These are phyloP conservation scores for Erebia ligea DNA, from an alignment of 2,888 invertebrate genomes.

Conservation along the genomic window DNA sequence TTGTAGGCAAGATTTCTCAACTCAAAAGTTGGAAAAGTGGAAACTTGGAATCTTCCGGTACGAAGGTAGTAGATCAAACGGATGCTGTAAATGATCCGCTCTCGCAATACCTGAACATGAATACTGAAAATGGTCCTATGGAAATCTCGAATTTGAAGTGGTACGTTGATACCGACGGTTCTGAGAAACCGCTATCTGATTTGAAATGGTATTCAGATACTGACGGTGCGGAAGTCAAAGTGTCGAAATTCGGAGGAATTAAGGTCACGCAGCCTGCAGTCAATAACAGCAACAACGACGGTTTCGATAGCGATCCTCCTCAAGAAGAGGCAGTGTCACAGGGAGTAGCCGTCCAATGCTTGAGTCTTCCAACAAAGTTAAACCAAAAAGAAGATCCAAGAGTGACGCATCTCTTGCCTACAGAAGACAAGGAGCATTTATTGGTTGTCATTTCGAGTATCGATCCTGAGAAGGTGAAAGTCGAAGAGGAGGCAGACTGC, in stretches of 20 bases:
- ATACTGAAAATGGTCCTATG: conserved; percentile 63
- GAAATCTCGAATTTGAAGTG: conserved; percentile 76
- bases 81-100: conserved; percentile 71
- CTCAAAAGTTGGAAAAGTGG: conserved; percentile 75
- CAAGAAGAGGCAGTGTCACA: conserved; percentile 71
- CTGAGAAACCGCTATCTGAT: conserved; percentile 68
- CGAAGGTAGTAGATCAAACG: conserved; percentile 72
- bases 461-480: conserved; percentile 61
- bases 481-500: conserved; percentile 60
- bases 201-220: conserved; percentile 75
- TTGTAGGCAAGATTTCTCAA: conserved; percentile 73
- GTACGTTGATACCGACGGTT: conserved; percentile 72
- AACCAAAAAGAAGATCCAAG: conserved; percentile 76
- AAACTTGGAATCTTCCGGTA: conserved; percentile 68
- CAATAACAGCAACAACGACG: conserved; percentile 73
- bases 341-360: conserved; percentile 82
- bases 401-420: conserved; percentile 86
- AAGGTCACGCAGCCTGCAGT: conserved; percentile 69
- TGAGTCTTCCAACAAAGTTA: conserved; percentile 78
- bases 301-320: conserved; percentile 75
- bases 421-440: conserved; percentile 87
- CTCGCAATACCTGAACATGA: conserved; percentile 71
- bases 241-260: conserved; percentile 61
- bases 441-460: conserved; percentile 83
- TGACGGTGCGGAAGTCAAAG: conserved; percentile 68